phyloP scores from a whole-genome alignment of 2,113 vertebrate genomes.

The Oncorhynchus masou region DNA sequence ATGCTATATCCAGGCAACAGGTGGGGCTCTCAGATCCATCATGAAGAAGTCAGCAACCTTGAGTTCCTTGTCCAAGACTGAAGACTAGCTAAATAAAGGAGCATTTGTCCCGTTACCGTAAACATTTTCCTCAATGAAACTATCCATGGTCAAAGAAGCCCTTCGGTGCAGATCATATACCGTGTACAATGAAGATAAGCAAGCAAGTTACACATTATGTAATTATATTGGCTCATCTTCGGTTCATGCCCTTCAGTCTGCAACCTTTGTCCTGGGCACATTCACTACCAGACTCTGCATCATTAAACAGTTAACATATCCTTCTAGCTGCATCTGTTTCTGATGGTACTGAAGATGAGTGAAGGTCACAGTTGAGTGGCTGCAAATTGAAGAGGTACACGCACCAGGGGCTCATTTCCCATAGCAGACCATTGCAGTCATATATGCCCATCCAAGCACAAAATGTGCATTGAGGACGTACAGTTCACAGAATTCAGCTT shows the following conservation, averaged over 20 bases:
- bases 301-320: background rate
- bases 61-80: conserved; percentile 10
- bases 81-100: background rate
- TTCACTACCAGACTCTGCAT: background rate
- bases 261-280: background rate
- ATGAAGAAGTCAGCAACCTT: conserved; percentile 16
- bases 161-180: background rate
- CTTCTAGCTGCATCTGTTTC: background rate
- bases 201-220: background rate
- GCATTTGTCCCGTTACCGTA: background rate
- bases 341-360: background rate
- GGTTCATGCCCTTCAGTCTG: background rate
- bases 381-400: background rate
- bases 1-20: conserved; percentile 45
- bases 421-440: background rate
- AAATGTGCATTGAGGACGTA: background rate
- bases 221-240: background rate
- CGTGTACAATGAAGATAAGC: background rate
- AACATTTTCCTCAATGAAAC: background rate
- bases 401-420: background rate
- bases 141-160: background rate
- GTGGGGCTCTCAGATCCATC: conserved; percentile 23
- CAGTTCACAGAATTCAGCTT: background rate
- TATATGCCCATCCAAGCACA: conserved; percentile 8
- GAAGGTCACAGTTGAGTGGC: background rate